Base-by-base conservation (phyloP, 2,888 invertebrate species). In the Limnephilus lunatus region DNA sequence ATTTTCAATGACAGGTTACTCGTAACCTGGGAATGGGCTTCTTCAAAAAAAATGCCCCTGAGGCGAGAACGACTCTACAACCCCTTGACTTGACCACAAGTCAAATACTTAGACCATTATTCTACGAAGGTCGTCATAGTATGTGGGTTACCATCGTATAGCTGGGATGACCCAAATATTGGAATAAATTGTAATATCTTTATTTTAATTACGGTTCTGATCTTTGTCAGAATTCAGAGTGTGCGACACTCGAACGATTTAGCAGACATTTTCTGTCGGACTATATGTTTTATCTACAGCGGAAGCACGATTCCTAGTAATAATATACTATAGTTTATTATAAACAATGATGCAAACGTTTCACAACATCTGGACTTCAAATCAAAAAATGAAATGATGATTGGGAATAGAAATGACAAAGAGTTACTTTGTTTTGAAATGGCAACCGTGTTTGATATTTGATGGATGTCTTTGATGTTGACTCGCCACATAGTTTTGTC, bases 261-360 rank as follows among this genome's bases (percentile, higher is more conserved):
- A 80, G n/a, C 89, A 89, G 89, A 89, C 89, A 14, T 87, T 68
- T 68, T 68, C 32, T 87, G 87, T 87, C 87, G 87, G 87, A 89
- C 68, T 68, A 68, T 2, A 80, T n/a, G 44, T 39, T 82, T 90
- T 44, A 90, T 90, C 90, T 53, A 82, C 3, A 90, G n/a, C 90
- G 90, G 90, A 82, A 31, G 48, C 48, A 30, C 5, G 82, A 82
- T 90, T 90, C 48, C 82, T 11, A n/a, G 15, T 44, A 48, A 44
- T 30, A 90, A 48, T 31, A 39, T 44, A 82, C 44, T 31, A 44
- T 44, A 82, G 7, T 32, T 31, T 15, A 32, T 80, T 80, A 81
- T 35, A 80, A 35, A 89, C 80, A 89, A 68, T 89, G 32, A 80
- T n/a, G 81, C 25, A 19, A 14, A 87, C 31, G 31, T 68, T 88